phyloP scores from a whole-genome alignment of 2,113 vertebrate genomes.

The Thomomys bottae region DNA sequence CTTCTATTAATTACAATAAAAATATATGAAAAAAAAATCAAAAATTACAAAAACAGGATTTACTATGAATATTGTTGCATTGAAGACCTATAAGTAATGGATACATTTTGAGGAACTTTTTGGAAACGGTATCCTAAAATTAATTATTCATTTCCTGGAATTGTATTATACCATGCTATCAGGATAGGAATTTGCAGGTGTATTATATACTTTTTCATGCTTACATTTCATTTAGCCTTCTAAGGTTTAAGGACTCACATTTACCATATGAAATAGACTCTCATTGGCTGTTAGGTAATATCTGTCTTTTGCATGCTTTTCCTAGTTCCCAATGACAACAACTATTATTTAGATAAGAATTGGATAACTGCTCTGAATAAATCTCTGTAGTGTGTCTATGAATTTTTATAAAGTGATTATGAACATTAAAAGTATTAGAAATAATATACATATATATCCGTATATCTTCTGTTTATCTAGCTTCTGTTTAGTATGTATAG shows the following conservation, averaged over 20 bases:
- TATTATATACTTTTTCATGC: neutral
- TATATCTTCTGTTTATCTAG: neutral
- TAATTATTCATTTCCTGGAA: neutral
- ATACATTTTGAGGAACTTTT: neutral
- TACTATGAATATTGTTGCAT: neutral
- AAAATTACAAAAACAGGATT: neutral
- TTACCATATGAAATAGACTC: neutral
- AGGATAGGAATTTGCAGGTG: neutral
- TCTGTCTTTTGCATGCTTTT: neutral
- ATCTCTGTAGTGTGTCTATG: neutral
- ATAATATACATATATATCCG: neutral
- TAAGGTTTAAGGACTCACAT: neutral
- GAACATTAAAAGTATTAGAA: neutral
- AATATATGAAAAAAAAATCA: no score
- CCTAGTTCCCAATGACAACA: neutral
- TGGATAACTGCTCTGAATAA: neutral
- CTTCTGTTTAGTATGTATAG: neutral
- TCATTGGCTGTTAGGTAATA: neutral
- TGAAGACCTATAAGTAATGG: neutral
- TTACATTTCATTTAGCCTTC: constrained; percentile 16
- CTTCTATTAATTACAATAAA: no score
- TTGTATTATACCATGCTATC: neutral
- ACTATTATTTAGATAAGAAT: constrained; percentile 29
- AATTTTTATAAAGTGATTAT: neutral
- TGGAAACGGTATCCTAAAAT: neutral